A percentile compares a stretch with the other conserved stretches of the same genome.
Evolutionary conservation across 2,888 invertebrate species (phyloP).

Genomic region (Cecidostiba fungosa): DNA sequence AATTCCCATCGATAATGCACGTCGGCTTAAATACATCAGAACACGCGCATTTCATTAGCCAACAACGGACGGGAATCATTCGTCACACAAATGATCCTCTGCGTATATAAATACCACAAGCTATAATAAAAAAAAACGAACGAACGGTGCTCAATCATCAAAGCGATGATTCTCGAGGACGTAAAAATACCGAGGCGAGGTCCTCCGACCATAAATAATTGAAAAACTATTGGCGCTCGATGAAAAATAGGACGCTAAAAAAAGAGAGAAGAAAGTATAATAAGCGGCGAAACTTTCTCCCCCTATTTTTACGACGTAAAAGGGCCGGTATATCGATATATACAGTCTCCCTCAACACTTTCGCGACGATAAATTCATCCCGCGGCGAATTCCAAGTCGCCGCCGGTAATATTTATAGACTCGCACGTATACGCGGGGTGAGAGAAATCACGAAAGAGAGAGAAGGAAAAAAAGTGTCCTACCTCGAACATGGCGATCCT

Average conservation of each 20-base stretch:
- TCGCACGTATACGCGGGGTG: not conserved
- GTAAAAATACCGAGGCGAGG: slow-evolving; percentile 33
- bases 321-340: not conserved
- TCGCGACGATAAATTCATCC: slow-evolving; percentile 43
- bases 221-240: slow-evolving; percentile 42
- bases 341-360: slow-evolving; percentile 1
- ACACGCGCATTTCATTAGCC: not conserved
- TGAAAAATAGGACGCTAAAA: slow-evolving; percentile 45
- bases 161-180: slow-evolving; percentile 10
- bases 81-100: not conserved
- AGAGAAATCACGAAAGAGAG: not conserved
- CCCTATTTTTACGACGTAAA: slow-evolving; percentile 14
- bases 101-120: not conserved
- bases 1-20: not conserved
- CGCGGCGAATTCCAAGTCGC: not conserved
- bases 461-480: slow-evolving; percentile 58
- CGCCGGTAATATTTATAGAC: not conserved
- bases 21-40: not conserved
- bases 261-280: slow-evolving; percentile 1
- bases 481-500: slow-evolving; percentile 76
- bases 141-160: not conserved
- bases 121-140: not conserved
- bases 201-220: slow-evolving; percentile 40
- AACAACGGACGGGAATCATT: no score
- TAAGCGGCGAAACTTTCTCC: slow-evolving; percentile 14